phyloP scores from a whole-genome alignment of 2,113 vertebrate species.

The Callorhinus ursinus region DNA sequence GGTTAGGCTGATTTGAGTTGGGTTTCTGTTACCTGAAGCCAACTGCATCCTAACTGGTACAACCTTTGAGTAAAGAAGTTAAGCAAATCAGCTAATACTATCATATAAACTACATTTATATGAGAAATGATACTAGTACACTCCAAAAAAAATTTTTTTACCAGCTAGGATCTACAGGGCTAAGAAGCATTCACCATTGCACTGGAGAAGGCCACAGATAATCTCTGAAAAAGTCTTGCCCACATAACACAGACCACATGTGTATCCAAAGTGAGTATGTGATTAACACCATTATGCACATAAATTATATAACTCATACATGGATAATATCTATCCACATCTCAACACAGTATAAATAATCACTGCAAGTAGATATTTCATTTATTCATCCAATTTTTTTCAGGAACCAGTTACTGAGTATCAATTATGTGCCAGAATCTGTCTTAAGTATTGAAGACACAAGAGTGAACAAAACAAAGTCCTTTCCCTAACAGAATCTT shows the following conservation, averaged over 20 bases:
- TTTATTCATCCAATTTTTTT: background rate
- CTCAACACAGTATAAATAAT: background rate
- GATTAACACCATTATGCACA: background rate
- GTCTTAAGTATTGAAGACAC: background rate
- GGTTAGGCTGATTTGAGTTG: background rate
- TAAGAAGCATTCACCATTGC: background rate
- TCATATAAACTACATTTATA: background rate
- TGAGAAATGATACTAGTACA: background rate
- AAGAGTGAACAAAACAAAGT: slow-evolving; percentile 28
- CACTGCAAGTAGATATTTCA: background rate
- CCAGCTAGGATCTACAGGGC: background rate
- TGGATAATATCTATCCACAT: background rate
- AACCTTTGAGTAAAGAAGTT: slow-evolving; percentile 23
- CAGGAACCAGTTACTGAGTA: background rate
- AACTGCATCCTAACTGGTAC: background rate
- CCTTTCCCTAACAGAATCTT: background rate
- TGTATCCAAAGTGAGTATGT: background rate
- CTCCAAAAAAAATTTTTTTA: background rate
- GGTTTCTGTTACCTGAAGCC: background rate
- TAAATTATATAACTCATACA: background rate
- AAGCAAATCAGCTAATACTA: background rate
- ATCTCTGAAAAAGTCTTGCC: background rate
- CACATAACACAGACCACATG: background rate
- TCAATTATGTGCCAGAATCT: background rate
- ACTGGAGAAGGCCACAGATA: background rate